A percentile compares a stretch with the other conserved stretches of the same genome.
phyloP scores from a whole-genome alignment of 2,888 invertebrate genomes.

The Cyclophora albipunctata region DNA sequence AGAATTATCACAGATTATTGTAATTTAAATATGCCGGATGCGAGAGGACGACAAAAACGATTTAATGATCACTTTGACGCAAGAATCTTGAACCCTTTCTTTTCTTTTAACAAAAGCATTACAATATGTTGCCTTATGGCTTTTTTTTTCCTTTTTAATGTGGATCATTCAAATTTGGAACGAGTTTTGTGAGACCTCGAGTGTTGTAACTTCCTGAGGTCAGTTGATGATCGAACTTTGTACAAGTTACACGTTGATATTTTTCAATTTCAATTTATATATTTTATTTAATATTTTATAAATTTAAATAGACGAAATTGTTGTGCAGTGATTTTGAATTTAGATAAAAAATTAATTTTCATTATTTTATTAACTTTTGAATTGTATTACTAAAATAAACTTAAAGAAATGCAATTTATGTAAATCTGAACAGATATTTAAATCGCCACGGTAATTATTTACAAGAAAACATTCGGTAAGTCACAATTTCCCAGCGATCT shows the following conservation, averaged over 20 bases:
- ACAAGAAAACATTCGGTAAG: constrained; percentile 5
- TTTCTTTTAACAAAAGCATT: constrained; percentile 59
- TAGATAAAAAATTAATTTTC: too few species aligned
- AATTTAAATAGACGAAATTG: neutral
- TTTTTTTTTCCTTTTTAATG: constrained; percentile 55
- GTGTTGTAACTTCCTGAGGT: constrained; percentile 46
- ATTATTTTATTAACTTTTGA: too few species aligned
- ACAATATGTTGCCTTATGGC: constrained; percentile 67
- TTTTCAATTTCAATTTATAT: constrained; percentile 3
- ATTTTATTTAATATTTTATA: neutral
- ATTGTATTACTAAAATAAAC: too few species aligned
- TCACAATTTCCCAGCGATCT: constrained; percentile 13
- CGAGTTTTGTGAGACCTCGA: constrained; percentile 54
- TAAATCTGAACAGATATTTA: too few species aligned
- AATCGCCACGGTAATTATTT: too few species aligned
- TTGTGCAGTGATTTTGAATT: neutral
- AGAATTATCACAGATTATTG: constrained; percentile 72
- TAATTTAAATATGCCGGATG: constrained; percentile 74
- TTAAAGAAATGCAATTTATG: too few species aligned
- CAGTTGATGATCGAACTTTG: constrained; percentile 57
- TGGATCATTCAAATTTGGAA: constrained; percentile 69
- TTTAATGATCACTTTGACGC: constrained; percentile 71
- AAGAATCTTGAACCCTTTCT: constrained; percentile 67
- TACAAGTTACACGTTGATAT: constrained; percentile 43
- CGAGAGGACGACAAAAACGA: constrained; percentile 71